phyloP scores from a whole-genome alignment of 2,113 vertebrate genomes.

The Chloropsis cyanopogon region DNA sequence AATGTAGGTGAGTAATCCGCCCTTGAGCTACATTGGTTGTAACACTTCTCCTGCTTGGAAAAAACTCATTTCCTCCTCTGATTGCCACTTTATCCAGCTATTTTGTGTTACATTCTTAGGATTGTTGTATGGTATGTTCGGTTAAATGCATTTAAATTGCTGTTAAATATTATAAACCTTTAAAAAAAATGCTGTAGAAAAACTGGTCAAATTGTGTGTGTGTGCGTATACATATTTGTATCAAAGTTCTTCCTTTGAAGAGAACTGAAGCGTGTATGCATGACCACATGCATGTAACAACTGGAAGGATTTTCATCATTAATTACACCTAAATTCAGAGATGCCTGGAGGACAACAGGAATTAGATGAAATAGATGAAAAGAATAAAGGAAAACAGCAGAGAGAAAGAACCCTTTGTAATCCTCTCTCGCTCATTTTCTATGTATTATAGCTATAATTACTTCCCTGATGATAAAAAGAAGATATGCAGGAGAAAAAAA shows the following conservation, averaged over 20 bases:
- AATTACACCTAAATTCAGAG: slow-evolving; percentile 48
- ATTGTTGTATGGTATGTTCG: not conserved
- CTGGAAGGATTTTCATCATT: slow-evolving; percentile 51
- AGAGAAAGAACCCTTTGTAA: slow-evolving; percentile 30
- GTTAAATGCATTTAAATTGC: not conserved
- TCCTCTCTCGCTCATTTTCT: slow-evolving; percentile 4
- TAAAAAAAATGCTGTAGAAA: not conserved
- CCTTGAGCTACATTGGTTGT: slow-evolving; percentile 64
- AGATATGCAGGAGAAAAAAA: not conserved
- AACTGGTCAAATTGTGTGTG: not conserved
- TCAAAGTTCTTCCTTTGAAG: slow-evolving; percentile 28
- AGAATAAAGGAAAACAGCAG: slow-evolving; percentile 23
- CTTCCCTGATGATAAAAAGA: slow-evolving; percentile 6
- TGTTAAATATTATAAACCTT: not conserved
- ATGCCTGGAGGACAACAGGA: slow-evolving; percentile 48
- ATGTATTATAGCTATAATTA: slow-evolving; percentile 26
- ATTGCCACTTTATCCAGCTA: slow-evolving; percentile 66
- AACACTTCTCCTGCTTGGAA: slow-evolving; percentile 67
- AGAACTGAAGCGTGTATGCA: not conserved
- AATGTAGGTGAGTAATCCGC: slow-evolving; percentile 70
- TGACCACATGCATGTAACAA: slow-evolving; percentile 41
- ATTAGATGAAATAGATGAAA: slow-evolving; percentile 47
- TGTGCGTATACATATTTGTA: not conserved
- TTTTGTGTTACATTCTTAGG: slow-evolving; percentile 52
- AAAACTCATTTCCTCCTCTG: slow-evolving; percentile 72